phyloP scores from a whole-genome alignment of 2,888 invertebrate genomes.

The Mimas tiliae region DNA sequence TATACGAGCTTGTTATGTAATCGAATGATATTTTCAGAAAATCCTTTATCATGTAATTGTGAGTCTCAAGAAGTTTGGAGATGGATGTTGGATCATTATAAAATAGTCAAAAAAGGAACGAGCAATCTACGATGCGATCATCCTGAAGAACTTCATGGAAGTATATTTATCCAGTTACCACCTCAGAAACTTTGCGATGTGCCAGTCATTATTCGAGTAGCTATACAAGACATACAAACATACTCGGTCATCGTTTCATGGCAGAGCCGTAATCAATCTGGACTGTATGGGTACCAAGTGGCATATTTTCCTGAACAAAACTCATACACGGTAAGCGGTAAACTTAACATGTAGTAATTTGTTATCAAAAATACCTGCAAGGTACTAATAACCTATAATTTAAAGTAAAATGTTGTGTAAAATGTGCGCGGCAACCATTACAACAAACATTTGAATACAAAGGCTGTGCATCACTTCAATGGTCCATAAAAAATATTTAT shows the following conservation, averaged over 20 bases:
- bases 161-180: constrained; percentile 90
- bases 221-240: constrained; percentile 94
- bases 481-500: constrained; percentile 84
- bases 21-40: constrained; percentile 84
- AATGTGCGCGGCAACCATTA: constrained; percentile 68
- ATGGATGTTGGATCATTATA: constrained; percentile 95
- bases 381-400: constrained; percentile 55
- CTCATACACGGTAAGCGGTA: constrained; percentile 79
- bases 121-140: constrained; percentile 91
- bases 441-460: constrained; percentile 82
- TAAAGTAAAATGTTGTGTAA: constrained; percentile 58
- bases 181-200: constrained; percentile 93
- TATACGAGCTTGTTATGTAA: constrained; percentile 17
- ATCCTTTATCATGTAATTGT: constrained; percentile 95
- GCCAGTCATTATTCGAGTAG: constrained; percentile 92
- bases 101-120: constrained; percentile 87
- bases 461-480: constrained; percentile 83
- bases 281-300: constrained; percentile 93
- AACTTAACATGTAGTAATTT: constrained; percentile 36
- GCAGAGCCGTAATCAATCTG: constrained; percentile 95
- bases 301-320: constrained; percentile 89
- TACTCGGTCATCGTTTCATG: constrained; percentile 94
- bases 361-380: constrained; percentile 41
- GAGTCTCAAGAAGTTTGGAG: constrained; percentile 96
- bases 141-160: constrained; percentile 91